Conservation (phyloP, 2,797 vertebrate species). For the Galagoides demidoff region DNA sequence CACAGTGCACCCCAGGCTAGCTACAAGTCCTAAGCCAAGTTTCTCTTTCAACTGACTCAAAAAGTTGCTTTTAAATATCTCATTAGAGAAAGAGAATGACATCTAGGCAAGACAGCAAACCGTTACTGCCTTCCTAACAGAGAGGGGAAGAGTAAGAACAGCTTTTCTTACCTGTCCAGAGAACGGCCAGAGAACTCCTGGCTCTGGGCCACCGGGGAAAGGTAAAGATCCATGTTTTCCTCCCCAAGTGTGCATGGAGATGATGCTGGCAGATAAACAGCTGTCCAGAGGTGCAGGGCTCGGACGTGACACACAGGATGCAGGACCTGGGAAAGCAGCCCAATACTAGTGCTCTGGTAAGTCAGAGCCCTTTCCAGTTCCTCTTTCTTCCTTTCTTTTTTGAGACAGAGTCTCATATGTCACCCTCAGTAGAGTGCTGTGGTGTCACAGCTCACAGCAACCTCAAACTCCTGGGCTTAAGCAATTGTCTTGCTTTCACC, state of each 20-base stretch:
- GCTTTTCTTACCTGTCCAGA: slow-evolving; percentile 92
- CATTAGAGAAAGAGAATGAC: neutral
- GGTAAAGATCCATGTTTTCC: slow-evolving; percentile 97
- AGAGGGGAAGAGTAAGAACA: neutral
- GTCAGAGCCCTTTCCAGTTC: neutral
- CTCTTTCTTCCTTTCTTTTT: neutral
- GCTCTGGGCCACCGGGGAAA: slow-evolving; percentile 90
- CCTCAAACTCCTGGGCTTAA: too few relatives aligned
- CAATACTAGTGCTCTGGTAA: neutral
- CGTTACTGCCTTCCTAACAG: neutral
- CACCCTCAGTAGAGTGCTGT: too few relatives aligned
- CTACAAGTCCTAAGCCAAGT: neutral
- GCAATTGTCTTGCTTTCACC: too few relatives aligned
- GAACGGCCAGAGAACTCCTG: slow-evolving; percentile 95
- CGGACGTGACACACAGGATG: slow-evolving; percentile 99
- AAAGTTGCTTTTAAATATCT: slow-evolving; percentile 61
- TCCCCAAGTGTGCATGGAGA: slow-evolving; percentile 96
- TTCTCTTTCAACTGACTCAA: slow-evolving; percentile 38
- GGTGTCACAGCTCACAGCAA: too few relatives aligned
- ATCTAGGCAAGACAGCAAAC: slow-evolving; percentile 36
- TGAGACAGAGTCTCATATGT: too few relatives aligned
- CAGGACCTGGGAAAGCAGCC: slow-evolving; percentile 90
- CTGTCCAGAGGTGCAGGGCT: slow-evolving; percentile 97
- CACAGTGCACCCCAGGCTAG: slow-evolving; percentile 5
- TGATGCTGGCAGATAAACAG: slow-evolving; percentile 97